A percentile compares a stretch with the other conserved stretches of the same genome.
phyloP scores from a whole-genome alignment of 2,113 vertebrate species.

The Heliornis fulica region DNA sequence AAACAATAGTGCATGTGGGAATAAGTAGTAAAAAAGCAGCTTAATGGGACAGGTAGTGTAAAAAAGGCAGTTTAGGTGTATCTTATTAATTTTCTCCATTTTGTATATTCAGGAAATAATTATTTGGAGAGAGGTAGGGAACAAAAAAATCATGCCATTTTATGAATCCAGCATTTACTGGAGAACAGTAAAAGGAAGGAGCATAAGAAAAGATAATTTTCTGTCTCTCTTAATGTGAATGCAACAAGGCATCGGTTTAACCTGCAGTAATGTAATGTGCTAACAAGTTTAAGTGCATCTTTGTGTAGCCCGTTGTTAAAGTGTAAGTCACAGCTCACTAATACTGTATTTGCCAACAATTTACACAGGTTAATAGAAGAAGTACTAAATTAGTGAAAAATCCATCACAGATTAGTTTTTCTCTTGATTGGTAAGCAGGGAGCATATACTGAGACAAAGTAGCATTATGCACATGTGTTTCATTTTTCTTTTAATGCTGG shows the following conservation, averaged over 20 bases:
- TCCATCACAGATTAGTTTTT: not conserved
- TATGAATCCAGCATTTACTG: not conserved
- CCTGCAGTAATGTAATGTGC: not conserved
- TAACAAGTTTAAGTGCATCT: not conserved
- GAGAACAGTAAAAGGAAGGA: not conserved
- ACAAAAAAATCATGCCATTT: not conserved
- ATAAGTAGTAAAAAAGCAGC: not conserved
- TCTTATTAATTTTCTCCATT: not conserved
- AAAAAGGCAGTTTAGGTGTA: not conserved
- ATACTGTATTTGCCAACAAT: not conserved
- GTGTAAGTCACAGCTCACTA: fast-evolving
- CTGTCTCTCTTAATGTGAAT: not conserved
- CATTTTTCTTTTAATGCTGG: not conserved
- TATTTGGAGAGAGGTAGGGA: not conserved
- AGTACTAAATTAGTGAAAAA: not conserved
- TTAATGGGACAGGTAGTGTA: not conserved
- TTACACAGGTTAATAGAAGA: not conserved
- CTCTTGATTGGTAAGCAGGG: not conserved
- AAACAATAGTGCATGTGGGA: not conserved
- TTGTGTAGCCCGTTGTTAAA: not conserved
- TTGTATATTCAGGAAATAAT: not conserved
- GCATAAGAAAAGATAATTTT: not conserved
- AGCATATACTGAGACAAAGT: not conserved
- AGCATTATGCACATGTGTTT: not conserved
- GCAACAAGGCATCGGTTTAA: not conserved